Base-by-base conservation (phyloP, 2,113 vertebrate species). In the Alces alces region DNA sequence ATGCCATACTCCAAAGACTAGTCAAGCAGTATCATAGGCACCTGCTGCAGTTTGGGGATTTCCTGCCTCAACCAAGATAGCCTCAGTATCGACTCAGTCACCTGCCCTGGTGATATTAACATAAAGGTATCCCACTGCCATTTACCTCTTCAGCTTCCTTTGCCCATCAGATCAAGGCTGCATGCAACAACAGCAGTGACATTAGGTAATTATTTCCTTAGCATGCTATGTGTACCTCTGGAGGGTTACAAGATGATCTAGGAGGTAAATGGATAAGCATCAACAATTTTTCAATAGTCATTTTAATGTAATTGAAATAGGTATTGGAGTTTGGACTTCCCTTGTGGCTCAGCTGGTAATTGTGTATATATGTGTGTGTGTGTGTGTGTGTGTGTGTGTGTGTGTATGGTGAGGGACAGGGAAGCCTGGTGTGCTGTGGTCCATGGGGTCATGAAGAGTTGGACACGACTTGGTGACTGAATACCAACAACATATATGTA, bases 181-280 rank as follows among this genome's bases (percentile, higher is more conserved):
- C 17, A 80, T 25, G 47, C 36, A 85, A 61, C 27, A 86, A 25
- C 21, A 61, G 13, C 58, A 58, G 23, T 73, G 93, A 87, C 19
- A 54, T 80, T 94, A 96, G 13, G n/a, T 78, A 16, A 91, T 84
- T 96, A 93, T 79, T 96, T 93, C 54, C 60, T 96, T 96, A 89
- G 16, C 5, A 11, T 55, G 14, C 4, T 87, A 23, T 78, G 13
- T 80, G 43, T 70, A 54, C 54, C 36, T 43, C 47, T 87, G 50
- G 47, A 83, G 12, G 73, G 33, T 78, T 39, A 89, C 61, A 89
- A 70, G 45, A 45, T 89, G 14, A 78, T 83, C 92, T 94, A 83
- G 80, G 80, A 86, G 23, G 58, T 39, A 97, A 97, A 92, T 55
- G 85, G 33, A 73, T 78, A 43, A 91, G 7, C 50, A 88, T 47